Evolutionary conservation across 2,888 invertebrate species (phyloP), one percentile per base, ranked within the genome.

Genomic region (Orgyia antiqua): DNA sequence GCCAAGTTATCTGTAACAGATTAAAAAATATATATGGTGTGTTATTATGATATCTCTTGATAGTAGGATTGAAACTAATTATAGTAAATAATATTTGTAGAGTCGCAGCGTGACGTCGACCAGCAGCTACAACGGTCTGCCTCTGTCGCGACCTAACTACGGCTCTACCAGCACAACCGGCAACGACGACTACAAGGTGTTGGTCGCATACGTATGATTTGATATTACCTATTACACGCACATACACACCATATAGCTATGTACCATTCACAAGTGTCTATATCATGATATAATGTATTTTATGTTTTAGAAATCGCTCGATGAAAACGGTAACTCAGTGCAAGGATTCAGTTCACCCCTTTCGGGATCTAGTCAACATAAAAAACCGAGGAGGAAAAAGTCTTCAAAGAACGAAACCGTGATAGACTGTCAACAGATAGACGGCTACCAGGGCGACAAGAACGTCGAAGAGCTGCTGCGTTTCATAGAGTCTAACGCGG

Each of bases 241-340:
- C 12, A n/a, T n/a, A n/a, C n/a, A n/a, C n/a, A n/a, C n/a, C n/a
- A n/a, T n/a, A n/a, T n/a, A n/a, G n/a, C 6, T 7, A 4, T 24
- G 29, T 24, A 12, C 3, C 13, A 7, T 24, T 2, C 17, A 10
- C 11, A 17, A 11, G n/a, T 24, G 10, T 24, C 13, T 21, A 8
- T n/a, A n/a, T n/a, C n/a, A n/a, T n/a, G n/a, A n/a, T n/a, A n/a
- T n/a, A n/a, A n/a, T 5, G 6, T 10, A n/a, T 10, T 8, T 8
- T 51, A 43, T 49, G 44, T 88, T 87, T 32, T 77, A 90, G 88
- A 92, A 91, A 73, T 87, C 91, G 42, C 82, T 92, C 40, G 94
- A 94, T 77, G 94, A 94, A 78, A 94, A 94, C 67, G 93, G 93
- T 39, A 94, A 94, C 69, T 89, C 93, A 19, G 80, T 94, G 32